Conservation (phyloP, 2,113 vertebrate species). For the Lichenostomus cassidix region DNA sequence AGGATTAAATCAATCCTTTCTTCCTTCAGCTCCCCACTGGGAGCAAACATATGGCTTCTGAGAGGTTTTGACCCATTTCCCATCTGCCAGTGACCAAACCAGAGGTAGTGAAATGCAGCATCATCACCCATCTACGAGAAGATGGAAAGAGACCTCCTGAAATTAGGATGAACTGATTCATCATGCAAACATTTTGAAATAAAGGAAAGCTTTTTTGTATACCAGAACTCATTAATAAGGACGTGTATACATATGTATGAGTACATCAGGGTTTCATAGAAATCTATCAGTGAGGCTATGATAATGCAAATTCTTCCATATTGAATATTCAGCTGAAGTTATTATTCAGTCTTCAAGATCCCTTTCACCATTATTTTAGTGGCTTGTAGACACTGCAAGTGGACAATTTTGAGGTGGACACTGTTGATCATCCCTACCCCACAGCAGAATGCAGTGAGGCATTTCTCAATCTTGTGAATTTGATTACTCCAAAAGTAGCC, state of each 20-base stretch:
- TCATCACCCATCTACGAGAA: not conserved
- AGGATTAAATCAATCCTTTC: constrained; percentile 51
- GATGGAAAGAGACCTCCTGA: not conserved
- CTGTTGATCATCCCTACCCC: not conserved
- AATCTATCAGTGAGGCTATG: not conserved
- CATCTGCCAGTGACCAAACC: constrained; percentile 39
- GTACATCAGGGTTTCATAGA: not conserved
- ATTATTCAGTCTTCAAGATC: not conserved
- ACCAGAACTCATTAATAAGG: not conserved
- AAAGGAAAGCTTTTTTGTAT: not conserved
- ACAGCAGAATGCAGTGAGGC: not conserved
- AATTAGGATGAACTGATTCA: not conserved
- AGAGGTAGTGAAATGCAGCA: not conserved
- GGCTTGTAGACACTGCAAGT: not conserved
- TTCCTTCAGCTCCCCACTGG: constrained; percentile 4
- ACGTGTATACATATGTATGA: not conserved
- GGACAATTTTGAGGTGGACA: not conserved
- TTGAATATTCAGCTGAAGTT: not conserved
- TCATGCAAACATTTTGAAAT: not conserved
- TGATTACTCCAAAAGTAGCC: not conserved
- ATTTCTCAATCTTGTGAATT: not conserved
- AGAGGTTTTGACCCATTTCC: constrained; percentile 34
- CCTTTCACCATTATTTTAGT: not conserved
- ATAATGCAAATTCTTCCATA: not conserved
- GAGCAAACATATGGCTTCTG: constrained; percentile 44